Conservation (phyloP, 2,888 invertebrate genomes). For the Sicus ferrugineus region DNA sequence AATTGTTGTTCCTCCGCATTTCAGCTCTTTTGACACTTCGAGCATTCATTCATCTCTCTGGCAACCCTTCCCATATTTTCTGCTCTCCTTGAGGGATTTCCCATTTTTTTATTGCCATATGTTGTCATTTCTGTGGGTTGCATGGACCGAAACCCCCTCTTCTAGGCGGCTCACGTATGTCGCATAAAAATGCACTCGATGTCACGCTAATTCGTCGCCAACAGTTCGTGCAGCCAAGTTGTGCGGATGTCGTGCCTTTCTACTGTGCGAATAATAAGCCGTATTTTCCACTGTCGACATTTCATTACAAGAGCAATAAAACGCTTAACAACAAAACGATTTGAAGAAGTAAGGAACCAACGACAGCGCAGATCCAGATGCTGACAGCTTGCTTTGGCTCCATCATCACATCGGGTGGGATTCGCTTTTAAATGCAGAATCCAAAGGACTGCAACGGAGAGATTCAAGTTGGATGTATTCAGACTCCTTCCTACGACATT, state of each 20-base stretch:
- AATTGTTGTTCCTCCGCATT: conserved; percentile 2
- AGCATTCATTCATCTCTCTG: conserved; percentile 6
- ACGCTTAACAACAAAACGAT: neutral
- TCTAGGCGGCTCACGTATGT: neutral
- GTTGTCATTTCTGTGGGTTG: neutral
- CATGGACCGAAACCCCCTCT: neutral
- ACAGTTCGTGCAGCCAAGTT: no score
- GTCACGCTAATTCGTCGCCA: conserved; percentile 29
- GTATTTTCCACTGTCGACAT: neutral
- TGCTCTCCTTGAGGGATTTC: neutral
- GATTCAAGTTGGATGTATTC: no score
- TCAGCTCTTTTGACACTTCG: conserved; percentile 6
- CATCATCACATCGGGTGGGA: neutral
- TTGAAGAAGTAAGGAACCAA: neutral
- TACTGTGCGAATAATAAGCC: neutral
- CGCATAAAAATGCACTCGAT: conserved; percentile 19
- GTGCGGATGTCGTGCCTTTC: neutral
- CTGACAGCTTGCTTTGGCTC: neutral
- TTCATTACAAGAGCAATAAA: neutral
- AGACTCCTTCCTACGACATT: no score
- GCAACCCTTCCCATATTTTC: neutral
- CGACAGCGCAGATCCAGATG: neutral
- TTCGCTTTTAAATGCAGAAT: no score
- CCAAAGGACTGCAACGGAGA: no score
- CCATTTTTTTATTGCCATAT: conserved; percentile 6